phyloP scores from a whole-genome alignment of 2,113 vertebrate genomes.

The Psettodes erumei region DNA sequence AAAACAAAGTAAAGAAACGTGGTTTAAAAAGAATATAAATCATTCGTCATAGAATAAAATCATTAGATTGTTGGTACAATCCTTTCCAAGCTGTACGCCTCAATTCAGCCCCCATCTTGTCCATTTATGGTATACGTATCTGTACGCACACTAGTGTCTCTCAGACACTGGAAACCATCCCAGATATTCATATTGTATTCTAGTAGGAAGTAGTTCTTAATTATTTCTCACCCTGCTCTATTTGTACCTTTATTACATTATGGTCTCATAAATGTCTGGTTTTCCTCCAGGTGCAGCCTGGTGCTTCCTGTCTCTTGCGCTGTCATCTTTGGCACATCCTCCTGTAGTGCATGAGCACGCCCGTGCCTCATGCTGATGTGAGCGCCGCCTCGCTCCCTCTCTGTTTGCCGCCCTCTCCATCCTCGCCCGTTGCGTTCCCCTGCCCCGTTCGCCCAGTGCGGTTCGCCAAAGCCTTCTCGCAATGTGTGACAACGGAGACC shows the following conservation, averaged over 20 bases:
- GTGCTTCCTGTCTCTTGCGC: conserved; percentile 15
- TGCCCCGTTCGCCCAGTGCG: conserved; percentile 18
- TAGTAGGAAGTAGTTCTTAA: neutral
- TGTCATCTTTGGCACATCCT: neutral
- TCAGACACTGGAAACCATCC: neutral
- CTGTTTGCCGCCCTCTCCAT: conserved; percentile 45
- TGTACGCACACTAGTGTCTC: too few species aligned
- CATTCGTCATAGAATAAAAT: too few species aligned
- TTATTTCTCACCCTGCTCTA: neutral
- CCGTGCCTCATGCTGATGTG: conserved; percentile 60
- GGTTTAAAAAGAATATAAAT: too few species aligned
- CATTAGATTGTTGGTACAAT: neutral
- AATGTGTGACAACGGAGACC: conserved; percentile 97
- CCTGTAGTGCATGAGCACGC: conserved; percentile 50
- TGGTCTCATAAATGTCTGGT: conserved; percentile 6
- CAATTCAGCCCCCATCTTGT: neutral
- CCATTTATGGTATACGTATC: neutral
- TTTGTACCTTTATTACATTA: neutral
- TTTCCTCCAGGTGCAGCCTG: conserved; percentile 27
- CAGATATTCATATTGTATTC: neutral
- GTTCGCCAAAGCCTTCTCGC: conserved; percentile 50
- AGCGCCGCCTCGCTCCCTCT: conserved; percentile 50
- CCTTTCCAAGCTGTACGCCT: neutral
- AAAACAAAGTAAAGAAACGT: too few species aligned
- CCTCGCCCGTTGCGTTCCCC: conserved; percentile 24